These are phyloP conservation scores for Anthoscopus minutus DNA, from an alignment of 2,113 vertebrate genomes.

Conservation along the genomic window DNA sequence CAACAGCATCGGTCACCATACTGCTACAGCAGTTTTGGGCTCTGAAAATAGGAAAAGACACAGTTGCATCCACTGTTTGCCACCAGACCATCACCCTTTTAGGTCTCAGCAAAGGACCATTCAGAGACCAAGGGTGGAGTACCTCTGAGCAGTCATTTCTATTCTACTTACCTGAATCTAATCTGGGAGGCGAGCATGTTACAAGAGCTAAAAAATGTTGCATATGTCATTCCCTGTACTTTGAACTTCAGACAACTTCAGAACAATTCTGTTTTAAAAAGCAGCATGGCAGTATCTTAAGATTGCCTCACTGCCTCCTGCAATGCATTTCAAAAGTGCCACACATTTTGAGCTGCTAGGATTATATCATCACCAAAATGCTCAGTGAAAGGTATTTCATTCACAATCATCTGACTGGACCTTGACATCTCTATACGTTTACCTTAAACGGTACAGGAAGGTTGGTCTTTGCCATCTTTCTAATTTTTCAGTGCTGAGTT, in stretches of 20 bases:
- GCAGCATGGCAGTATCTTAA: not conserved
- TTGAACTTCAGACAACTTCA: not conserved
- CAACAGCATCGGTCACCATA: rapidly evolving
- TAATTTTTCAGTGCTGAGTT: not conserved
- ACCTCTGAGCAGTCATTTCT: not conserved
- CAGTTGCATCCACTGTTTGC: rapidly evolving
- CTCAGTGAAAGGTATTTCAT: not conserved
- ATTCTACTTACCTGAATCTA: not conserved
- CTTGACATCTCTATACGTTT: not conserved
- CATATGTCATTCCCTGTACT: not conserved
- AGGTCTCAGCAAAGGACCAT: not conserved
- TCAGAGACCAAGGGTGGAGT: not conserved
- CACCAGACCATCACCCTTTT: not conserved
- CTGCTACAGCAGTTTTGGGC: not conserved
- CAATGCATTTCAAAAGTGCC: not conserved
- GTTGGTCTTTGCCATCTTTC: not conserved
- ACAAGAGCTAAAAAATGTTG: not conserved
- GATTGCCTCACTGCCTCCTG: not conserved
- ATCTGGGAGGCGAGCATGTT: not conserved
- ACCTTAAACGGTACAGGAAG: not conserved
- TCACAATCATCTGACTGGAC: not conserved
- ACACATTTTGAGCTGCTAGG: rapidly evolving
- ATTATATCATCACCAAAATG: not conserved
- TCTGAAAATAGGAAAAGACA: not conserved
- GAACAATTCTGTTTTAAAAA: not conserved